Conservation (phyloP, 1,140 invertebrate species). For the Ostrea denselamellosa region DNA sequence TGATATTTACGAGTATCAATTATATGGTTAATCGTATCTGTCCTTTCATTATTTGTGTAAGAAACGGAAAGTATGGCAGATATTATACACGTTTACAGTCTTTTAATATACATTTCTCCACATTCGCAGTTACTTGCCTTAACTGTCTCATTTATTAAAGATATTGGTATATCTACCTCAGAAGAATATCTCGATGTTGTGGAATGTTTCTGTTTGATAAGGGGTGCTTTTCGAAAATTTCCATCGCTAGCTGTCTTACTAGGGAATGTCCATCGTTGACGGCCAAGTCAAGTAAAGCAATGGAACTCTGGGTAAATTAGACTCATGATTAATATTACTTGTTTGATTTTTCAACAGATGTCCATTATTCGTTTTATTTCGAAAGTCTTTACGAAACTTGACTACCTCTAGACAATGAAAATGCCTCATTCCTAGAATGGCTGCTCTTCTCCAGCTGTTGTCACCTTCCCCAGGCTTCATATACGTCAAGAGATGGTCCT, state of each 20-base stretch:
- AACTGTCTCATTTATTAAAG: too few species aligned
- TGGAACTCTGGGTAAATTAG: background rate
- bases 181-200: background rate
- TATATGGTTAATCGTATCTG: too few species aligned
- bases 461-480: slow-evolving; percentile 19
- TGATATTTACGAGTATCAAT: too few species aligned
- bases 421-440: background rate
- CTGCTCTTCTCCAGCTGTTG: slow-evolving; percentile 20
- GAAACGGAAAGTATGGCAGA: too few species aligned
- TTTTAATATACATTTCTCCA: too few species aligned
- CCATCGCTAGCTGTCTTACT: background rate
- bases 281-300: background rate
- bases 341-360: too few species aligned
- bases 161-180: background rate
- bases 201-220: background rate
- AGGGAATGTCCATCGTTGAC: background rate
- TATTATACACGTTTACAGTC: too few species aligned
- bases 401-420: slow-evolving; percentile 22
- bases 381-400: background rate
- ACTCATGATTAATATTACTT: too few species aligned
- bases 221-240: slow-evolving; percentile 17
- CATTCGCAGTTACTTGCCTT: too few species aligned
- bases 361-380: too few species aligned
- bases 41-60: too few species aligned
- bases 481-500: slow-evolving; percentile 5